A percentile compares a stretch with the other conserved stretches of the same genome.
phyloP scores from a whole-genome alignment of 2,113 vertebrate genomes.

The Sorex fumeus region DNA sequence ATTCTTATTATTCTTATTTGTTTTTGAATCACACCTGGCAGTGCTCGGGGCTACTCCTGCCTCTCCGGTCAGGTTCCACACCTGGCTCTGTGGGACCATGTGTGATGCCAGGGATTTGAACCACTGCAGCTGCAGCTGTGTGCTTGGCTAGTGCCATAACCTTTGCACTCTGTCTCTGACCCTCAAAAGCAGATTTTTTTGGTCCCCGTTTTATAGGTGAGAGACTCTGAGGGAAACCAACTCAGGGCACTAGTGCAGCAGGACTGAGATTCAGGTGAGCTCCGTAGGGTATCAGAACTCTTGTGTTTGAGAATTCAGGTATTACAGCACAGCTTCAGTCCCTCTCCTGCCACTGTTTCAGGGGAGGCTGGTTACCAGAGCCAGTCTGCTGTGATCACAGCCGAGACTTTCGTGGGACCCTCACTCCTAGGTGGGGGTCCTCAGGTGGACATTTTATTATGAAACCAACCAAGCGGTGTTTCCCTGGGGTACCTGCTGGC shows the following conservation, averaged over 20 bases:
- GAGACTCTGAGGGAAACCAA: not conserved
- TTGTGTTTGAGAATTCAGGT: not conserved
- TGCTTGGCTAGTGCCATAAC: too few species aligned
- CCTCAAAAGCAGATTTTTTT: too few species aligned
- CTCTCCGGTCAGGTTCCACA: too few species aligned
- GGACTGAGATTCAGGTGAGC: not conserved
- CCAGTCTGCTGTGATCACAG: not conserved
- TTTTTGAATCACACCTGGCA: too few species aligned
- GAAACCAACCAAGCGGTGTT: not conserved
- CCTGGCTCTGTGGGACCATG: too few species aligned
- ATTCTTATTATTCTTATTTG: too few species aligned
- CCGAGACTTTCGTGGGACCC: not conserved
- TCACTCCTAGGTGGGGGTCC: not conserved
- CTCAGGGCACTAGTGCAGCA: not conserved
- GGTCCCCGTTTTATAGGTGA: not conserved
- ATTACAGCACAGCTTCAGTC: not conserved
- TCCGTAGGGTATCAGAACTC: not conserved
- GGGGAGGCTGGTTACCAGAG: not conserved
- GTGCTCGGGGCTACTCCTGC: too few species aligned
- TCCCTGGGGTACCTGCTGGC: not conserved
- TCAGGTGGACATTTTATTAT: not conserved
- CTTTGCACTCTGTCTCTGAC: too few species aligned
- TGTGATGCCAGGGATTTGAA: too few species aligned
- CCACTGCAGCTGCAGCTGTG: too few species aligned
- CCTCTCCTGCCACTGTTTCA: too few species aligned